These are phyloP conservation scores for Caradrina clavipalpis DNA, from an alignment of 2,888 invertebrate genomes.

Conservation along the genomic window DNA sequence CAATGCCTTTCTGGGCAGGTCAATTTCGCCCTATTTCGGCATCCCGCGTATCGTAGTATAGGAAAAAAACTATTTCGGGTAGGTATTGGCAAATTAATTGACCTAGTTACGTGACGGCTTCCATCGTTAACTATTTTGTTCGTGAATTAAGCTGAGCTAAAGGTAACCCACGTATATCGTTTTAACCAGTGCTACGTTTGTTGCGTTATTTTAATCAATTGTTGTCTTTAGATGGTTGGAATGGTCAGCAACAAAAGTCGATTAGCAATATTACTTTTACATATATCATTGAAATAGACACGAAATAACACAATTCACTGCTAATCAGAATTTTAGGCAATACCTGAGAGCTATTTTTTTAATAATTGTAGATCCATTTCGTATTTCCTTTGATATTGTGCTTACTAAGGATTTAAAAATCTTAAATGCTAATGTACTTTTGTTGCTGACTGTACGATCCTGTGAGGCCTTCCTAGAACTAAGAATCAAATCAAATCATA, in stretches of 20 bases:
- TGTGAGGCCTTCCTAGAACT: not conserved
- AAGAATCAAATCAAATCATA: not conserved
- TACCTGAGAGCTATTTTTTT: too few species aligned
- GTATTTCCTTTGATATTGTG: too few species aligned
- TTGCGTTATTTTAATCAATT: not conserved
- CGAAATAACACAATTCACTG: too few species aligned
- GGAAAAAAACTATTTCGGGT: conserved; percentile 50
- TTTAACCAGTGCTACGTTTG: not conserved
- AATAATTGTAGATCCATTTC: too few species aligned
- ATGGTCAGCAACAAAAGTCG: too few species aligned
- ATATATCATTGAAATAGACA: too few species aligned
- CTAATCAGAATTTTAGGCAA: too few species aligned
- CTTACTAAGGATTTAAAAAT: too few species aligned
- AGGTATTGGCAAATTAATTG: conserved; percentile 55
- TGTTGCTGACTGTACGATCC: too few species aligned
- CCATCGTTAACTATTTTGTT: conserved; percentile 36
- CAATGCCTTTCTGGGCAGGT: conserved; percentile 52
- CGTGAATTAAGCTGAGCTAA: conserved; percentile 4
- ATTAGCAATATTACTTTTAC: too few species aligned
- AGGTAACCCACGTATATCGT: not conserved
- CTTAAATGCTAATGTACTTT: too few species aligned
- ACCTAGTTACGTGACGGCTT: conserved; percentile 56
- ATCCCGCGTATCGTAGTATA: conserved; percentile 32
- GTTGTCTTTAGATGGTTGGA: not conserved
- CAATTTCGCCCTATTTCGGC: conserved; percentile 57